Conservation (phyloP, 2,888 invertebrate species). For the Ceraclea dissimilis region DNA sequence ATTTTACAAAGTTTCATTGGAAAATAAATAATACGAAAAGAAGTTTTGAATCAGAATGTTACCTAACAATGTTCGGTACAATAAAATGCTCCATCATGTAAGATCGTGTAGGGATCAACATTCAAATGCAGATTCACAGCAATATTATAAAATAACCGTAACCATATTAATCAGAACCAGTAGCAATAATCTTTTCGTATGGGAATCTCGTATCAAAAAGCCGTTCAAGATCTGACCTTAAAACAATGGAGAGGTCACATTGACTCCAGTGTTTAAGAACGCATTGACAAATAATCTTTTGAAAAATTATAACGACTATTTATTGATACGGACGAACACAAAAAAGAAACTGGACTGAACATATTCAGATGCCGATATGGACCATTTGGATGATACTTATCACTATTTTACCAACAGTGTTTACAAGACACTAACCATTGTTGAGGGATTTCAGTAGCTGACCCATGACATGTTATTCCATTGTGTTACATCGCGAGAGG, state of each 20-base stretch:
- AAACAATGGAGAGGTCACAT: slow-evolving; percentile 8
- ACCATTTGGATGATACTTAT: background rate
- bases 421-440: slow-evolving; percentile 14
- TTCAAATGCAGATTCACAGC: no score
- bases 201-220: no score
- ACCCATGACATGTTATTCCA: slow-evolving; percentile 11
- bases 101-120: no score
- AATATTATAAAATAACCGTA: no score
- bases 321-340: background rate
- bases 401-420: slow-evolving; percentile 6
- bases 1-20: no score
- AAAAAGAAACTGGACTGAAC: slow-evolving; percentile 1
- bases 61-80: no score
- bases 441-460: slow-evolving; percentile 14
- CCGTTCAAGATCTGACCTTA: slow-evolving; percentile 3
- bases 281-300: slow-evolving; percentile 2
- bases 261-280: background rate
- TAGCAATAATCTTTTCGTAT: no score
- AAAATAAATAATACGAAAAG: no score
- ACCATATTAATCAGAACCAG: no score
- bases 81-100: no score
- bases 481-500: background rate
- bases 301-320: slow-evolving; percentile 3
- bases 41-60: no score
- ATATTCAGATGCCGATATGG: background rate